Evolutionary conservation across 2,113 vertebrate species (phyloP).

Genomic region (Piaya cayana): DNA sequence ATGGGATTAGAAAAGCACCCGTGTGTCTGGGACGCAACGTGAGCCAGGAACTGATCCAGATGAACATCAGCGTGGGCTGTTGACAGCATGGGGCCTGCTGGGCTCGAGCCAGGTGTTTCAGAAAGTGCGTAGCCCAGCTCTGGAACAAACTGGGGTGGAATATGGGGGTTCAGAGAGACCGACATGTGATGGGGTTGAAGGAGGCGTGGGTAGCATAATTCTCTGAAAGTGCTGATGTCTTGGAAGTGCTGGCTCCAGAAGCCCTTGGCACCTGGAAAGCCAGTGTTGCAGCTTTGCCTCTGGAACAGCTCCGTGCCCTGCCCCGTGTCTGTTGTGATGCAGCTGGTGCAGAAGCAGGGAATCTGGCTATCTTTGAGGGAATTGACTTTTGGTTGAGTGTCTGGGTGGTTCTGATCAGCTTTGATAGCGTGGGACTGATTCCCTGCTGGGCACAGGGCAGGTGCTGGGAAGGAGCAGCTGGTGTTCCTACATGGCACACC

Average conservation of each 20-base stretch:
- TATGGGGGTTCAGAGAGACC: not conserved
- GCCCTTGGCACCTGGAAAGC: not conserved
- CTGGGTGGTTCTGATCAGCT: not conserved
- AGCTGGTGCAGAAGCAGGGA: not conserved
- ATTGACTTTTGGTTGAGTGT: not conserved
- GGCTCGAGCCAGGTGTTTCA: not conserved
- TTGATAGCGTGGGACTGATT: not conserved
- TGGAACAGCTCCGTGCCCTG: not conserved
- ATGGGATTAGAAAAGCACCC: not conserved
- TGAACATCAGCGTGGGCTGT: not conserved
- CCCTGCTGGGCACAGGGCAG: accelerated
- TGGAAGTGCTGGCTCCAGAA: not conserved
- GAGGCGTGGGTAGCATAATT: accelerated
- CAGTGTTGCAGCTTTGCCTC: not conserved
- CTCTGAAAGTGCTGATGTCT: not conserved
- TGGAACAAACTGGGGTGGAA: not conserved
- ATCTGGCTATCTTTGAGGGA: not conserved
- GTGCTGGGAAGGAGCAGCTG: not conserved
- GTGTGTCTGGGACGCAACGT: not conserved
- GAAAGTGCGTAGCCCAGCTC: not conserved
- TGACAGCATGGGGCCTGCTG: not conserved
- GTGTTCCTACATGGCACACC: not conserved
- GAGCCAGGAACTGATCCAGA: not conserved
- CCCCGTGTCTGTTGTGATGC: not conserved
- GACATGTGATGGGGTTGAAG: not conserved